These are phyloP conservation scores for Rhynchonycteris naso DNA, from an alignment of 2,797 vertebrate species.

Conservation along the genomic window DNA sequence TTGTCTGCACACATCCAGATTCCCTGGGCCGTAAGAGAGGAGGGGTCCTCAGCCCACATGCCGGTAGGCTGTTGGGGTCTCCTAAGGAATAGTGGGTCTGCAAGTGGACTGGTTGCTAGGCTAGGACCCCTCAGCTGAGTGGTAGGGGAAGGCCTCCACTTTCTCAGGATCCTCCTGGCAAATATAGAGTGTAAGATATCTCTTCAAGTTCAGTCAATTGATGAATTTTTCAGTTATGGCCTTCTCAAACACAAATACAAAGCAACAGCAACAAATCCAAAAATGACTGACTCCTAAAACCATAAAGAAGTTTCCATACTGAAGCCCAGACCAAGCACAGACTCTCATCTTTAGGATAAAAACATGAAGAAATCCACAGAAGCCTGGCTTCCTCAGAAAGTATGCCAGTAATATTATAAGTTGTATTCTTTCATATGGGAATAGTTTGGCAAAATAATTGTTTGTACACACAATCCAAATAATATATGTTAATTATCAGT, in stretches of 20 bases:
- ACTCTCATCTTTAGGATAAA: background rate
- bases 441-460: slow-evolving; percentile 9
- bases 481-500: background rate
- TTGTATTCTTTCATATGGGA: background rate
- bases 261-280: background rate
- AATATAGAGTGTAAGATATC: background rate
- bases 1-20: background rate
- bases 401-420: background rate
- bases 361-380: background rate
- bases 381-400: background rate
- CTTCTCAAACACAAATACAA: background rate
- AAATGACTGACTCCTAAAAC: background rate
- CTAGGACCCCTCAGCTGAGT: background rate
- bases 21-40: background rate
- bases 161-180: background rate
- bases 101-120: background rate
- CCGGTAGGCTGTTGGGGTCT: background rate
- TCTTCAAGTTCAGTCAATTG: background rate
- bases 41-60: background rate
- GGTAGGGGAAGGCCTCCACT: background rate
- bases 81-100: background rate
- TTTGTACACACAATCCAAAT: background rate
- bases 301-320: background rate
- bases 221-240: background rate
- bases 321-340: background rate